These are phyloP conservation scores for Diachasmimorpha longicaudata DNA, from an alignment of 1,140 invertebrate species.

Conservation along the genomic window DNA sequence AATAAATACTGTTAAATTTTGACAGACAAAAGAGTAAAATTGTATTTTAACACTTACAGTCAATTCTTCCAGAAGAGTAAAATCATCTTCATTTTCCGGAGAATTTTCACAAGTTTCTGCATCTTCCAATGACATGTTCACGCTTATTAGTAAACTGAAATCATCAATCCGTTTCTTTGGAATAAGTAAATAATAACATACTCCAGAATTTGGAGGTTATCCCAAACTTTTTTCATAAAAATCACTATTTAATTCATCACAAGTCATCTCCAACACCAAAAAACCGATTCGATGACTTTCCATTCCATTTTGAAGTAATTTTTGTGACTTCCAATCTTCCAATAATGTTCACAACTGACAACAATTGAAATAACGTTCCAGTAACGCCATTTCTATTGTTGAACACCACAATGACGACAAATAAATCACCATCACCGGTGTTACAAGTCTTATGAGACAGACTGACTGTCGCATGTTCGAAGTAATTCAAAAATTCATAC, in stretches of 20 bases:
- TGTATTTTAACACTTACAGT: slow-evolving; percentile 25
- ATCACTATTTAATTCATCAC: not conserved
- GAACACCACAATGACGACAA: slow-evolving; percentile 20
- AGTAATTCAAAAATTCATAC: not conserved
- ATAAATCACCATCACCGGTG: not conserved
- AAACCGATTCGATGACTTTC: not conserved
- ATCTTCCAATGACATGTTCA: slow-evolving; percentile 45
- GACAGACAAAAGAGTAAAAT: too few relatives aligned
- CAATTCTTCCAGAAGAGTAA: slow-evolving; percentile 38
- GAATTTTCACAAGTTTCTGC: slow-evolving; percentile 38
- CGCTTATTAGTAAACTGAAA: not conserved
- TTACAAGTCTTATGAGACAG: too few relatives aligned
- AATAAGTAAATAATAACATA: not conserved
- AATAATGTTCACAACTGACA: not conserved
- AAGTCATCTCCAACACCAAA: not conserved
- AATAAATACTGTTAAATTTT: too few relatives aligned
- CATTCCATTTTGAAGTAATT: not conserved
- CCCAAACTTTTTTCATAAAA: not conserved
- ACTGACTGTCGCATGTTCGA: too few relatives aligned
- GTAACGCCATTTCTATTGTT: slow-evolving; percentile 35
- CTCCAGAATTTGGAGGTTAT: not conserved
- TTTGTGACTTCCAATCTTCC: not conserved
- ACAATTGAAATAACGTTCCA: not conserved
- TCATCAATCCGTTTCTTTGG: not conserved
- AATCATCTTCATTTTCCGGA: slow-evolving; percentile 31